Evolutionary conservation across 2,113 vertebrate genomes (phyloP).

Genomic region (Archilochus colubris): DNA sequence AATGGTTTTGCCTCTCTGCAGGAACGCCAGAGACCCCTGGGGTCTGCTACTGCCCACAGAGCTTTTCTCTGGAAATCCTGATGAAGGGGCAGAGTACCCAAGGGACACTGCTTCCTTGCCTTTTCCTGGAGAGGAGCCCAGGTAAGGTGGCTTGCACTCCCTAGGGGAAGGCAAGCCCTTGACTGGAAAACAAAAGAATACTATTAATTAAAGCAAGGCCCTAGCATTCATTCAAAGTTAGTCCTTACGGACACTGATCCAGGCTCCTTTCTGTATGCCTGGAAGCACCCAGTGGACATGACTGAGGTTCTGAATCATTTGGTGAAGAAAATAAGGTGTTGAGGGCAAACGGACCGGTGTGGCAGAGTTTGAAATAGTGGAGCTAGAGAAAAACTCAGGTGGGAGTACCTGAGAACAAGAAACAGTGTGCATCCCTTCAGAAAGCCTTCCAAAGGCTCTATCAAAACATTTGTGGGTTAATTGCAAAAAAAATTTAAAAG

Average conservation of each 20-base stretch:
- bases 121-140: not conserved
- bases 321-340: not conserved
- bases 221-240: not conserved
- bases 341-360: not conserved
- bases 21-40: not conserved
- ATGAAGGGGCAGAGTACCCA: not conserved
- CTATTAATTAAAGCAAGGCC: not conserved
- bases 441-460: not conserved
- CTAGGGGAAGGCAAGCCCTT: not conserved
- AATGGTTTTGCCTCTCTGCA: not conserved
- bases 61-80: not conserved
- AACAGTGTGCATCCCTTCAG: not conserved
- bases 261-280: not conserved
- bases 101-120: not conserved
- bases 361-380: not conserved
- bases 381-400: not conserved
- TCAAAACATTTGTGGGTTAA: not conserved
- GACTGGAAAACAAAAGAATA: not conserved
- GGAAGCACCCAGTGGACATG: not conserved
- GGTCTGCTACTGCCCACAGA: not conserved
- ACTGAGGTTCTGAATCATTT: not conserved
- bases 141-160: not conserved
- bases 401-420: not conserved
- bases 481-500: not conserved
- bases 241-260: not conserved